Base-by-base conservation (phyloP, 2,797 vertebrate species). In the Micropoecilia bifurca region DNA sequence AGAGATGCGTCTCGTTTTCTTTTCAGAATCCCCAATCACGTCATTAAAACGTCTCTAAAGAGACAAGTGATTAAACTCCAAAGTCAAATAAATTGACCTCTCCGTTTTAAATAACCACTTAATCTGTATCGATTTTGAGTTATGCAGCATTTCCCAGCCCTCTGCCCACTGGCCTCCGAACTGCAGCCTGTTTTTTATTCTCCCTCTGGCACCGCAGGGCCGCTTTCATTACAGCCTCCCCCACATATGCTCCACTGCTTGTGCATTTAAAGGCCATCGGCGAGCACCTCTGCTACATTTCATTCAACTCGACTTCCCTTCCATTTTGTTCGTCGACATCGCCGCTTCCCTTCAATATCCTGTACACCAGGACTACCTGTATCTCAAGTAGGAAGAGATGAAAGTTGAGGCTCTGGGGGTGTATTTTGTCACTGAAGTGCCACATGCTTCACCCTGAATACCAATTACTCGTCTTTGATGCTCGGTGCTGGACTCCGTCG, bases 371-470 rank as follows among this genome's bases (percentile, higher is more conserved):
- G 80, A 86, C 83, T 90, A 90, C 92, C 93, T 94, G 90, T 88
- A 91, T 93, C 90, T 92, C 84, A 90, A 89, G 80, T 79, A 85
- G 82, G 87, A 89, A 89, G 91, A 90, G 90, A 91, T 92, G 85
- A 92, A 94, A 91, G 93, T 90, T 90, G 91, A 89, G 75, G 83
- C 90, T 92, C 85, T 83, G 81, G 78, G 84, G 85, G 80, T 86
- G 86, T 85, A 91, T 90, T 93, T 91, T 94, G 91, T 92, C 92
- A 94, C 80, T 92, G 91, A 93, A 93, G 92, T 92, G 86, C 80
- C 82, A 87, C 89, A 79, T 39, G 82, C 83, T 79, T 80, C 50
- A 75, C 72, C 84, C 78, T 85, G 93, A 93, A 95, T 95, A 92
- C 92, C 88, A 95, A 95, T 84, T 63, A 74, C 80, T 76, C 18